Percentiles rank a stretch among this genome's conserved stretches.
Conservation (phyloP, 2,888 invertebrate species). For the Mylabris sibirica region DNA sequence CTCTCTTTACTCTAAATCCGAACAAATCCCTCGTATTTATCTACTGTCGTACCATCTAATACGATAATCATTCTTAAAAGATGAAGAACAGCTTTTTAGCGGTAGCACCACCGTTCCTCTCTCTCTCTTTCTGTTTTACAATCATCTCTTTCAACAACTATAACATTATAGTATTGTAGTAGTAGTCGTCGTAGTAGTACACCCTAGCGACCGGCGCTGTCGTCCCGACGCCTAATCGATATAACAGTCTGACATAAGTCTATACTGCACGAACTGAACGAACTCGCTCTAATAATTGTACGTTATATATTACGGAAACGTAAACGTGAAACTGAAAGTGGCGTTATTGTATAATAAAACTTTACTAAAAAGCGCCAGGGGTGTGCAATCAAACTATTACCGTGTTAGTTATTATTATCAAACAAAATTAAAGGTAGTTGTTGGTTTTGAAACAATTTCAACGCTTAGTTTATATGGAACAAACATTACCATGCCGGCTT, state of each 20-base stretch:
- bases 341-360: not conserved
- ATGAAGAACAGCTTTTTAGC: not conserved
- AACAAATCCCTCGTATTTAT: not conserved
- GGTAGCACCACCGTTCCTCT: not conserved
- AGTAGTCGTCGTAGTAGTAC: constrained; percentile 32
- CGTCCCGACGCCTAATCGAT: constrained; percentile 56
- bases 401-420: not conserved
- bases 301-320: constrained; percentile 33
- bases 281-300: constrained; percentile 35
- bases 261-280: constrained; percentile 46
- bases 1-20: not conserved
- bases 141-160: not conserved
- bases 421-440: not conserved
- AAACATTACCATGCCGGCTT: not conserved
- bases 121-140: not conserved
- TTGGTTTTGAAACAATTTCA: not conserved
- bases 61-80: constrained; percentile 3
- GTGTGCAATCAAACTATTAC: constrained; percentile 1
- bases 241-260: constrained; percentile 58
- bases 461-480: not conserved
- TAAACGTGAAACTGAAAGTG: constrained; percentile 26
- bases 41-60: not conserved
- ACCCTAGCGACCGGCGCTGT: constrained; percentile 50
- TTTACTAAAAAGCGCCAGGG: not conserved
- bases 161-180: not conserved